Base-by-base conservation (phyloP, 2,113 vertebrate genomes). In the Trematomus loennbergii region DNA sequence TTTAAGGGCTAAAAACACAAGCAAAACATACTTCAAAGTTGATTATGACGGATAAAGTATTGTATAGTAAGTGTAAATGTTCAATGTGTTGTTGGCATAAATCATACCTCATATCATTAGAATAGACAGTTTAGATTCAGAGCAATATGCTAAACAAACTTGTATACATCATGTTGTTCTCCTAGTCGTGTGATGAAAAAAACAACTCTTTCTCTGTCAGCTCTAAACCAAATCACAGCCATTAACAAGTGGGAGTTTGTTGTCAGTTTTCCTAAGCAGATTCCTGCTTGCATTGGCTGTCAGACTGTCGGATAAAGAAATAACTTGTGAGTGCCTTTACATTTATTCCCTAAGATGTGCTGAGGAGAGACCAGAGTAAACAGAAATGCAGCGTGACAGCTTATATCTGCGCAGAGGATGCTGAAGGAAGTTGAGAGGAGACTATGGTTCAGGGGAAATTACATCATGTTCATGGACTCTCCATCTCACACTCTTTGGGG, bases 301-400 rank as follows among this genome's bases (percentile, higher is more conserved):
- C 79, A 81, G 50, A 7, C 58, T 84, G 83, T 78, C 59, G 72
- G 79, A 83, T 66, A 46, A n/a, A 81, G 66, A 72, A 75, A 83
- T 58, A 85, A 71, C 72, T 74, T 73, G 46, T 70, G 54, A 79
- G 53, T 74, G 61, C 57, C 79, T 90, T 84, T 87, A 79, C 71
- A 75, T 83, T 69, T 61, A 77, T 82, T 77, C 81, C 62, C 17
- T 33, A 81, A 72, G 84, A 80, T 57, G 48, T 54, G 43, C 55
- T 74, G 62, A 81, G 60, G 54, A 48, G 59, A 87, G 81, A 83
- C 75, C 59, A 79, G 76, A 82, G 71, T 72, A 85, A 83, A 89
- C 68, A 86, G 69, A 77, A 88, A 87, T 73, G 62, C 74, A 74
- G 63, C 2, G 3, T 86, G 86, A 86, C 86, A 88, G 64, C 58